Evolutionary conservation across 2,113 vertebrate genomes (phyloP).

Genomic region (Regulus satrapa): DNA sequence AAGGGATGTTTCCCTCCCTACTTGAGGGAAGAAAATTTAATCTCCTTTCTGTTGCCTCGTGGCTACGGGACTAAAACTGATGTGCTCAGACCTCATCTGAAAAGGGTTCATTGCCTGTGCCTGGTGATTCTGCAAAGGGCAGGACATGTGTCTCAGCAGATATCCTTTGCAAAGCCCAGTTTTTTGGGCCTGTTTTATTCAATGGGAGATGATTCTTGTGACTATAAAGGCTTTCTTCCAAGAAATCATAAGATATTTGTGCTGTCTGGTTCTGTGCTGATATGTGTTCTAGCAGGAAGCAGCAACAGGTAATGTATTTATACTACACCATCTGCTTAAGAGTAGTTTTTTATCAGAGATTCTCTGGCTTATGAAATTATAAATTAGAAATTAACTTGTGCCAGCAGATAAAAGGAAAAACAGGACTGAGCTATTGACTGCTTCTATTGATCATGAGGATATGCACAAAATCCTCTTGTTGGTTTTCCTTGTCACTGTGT

Average conservation of each 20-base stretch:
- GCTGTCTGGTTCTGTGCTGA: background rate
- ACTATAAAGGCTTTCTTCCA: background rate
- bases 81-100: background rate
- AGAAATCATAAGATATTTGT: background rate
- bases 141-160: background rate
- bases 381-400: background rate
- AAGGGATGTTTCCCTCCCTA: slow-evolving; percentile 44
- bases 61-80: background rate
- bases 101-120: background rate
- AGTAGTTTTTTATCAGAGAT: background rate
- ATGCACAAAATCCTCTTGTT: background rate
- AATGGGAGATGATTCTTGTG: background rate
- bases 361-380: background rate
- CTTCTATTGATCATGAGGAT: background rate
- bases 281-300: background rate
- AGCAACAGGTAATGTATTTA: background rate
- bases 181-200: background rate
- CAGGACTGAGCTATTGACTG: background rate
- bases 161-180: background rate
- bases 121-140: background rate
- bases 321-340: background rate
- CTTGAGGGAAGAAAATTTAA: slow-evolving; percentile 15
- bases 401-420: background rate
- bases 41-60: background rate
- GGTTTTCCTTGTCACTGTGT: background rate